Base-by-base conservation (phyloP, 2,113 vertebrate genomes). In the Sialia sialis region DNA sequence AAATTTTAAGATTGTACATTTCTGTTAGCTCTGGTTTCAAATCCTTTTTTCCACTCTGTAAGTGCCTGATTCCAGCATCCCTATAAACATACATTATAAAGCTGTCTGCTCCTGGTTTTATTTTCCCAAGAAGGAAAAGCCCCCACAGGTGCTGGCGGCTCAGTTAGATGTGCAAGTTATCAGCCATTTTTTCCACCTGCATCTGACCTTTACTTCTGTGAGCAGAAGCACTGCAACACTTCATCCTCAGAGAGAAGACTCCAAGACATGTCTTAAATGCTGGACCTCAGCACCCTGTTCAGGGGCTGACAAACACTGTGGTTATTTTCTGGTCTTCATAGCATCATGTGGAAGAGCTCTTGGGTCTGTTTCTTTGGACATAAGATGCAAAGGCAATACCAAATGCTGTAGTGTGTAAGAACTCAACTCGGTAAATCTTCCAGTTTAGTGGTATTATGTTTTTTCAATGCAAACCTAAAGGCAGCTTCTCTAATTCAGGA, bases 321-420 rank as follows among this genome's bases (percentile, higher is more conserved):
- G 43, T 62, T 62, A 19, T 74, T 62, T 75, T 81, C n/a, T 84
- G 26, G 7, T n/a, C 64, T 59, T 67, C 0, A 0, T 21, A 59
- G 20, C 21, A 78, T n/a, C 73, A 22, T 1, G 7, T 55, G 55
- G 38, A 74, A 74, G 46, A 73, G 23, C 38, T 80, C 55, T 81
- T 86, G 43, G 20, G 39, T 67, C 46, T 16, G 3, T 74, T 63
- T 84, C 26, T 80, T 41, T 38, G 44, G 43, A 17, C 4, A 1
- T 36, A 25, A 83, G 32, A 32, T 4, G 6, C 44, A 54, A 21
- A 68, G n/a, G 43, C 6, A 6, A 26, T 55, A 58, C 20, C 2
- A 0, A 64, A 32, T 18, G 36, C 16, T 2, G 1, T 11, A 41
- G 23, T 8, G 4, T 16, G 9, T 30, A 26, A 62, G 7, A 13